Percentiles rank a stretch among this genome's conserved stretches.
These are phyloP conservation scores for Petrosia ficiformis DNA, from an alignment of 37 sponge, comb jelly and placozoan genomes.

Conservation along the genomic window DNA sequence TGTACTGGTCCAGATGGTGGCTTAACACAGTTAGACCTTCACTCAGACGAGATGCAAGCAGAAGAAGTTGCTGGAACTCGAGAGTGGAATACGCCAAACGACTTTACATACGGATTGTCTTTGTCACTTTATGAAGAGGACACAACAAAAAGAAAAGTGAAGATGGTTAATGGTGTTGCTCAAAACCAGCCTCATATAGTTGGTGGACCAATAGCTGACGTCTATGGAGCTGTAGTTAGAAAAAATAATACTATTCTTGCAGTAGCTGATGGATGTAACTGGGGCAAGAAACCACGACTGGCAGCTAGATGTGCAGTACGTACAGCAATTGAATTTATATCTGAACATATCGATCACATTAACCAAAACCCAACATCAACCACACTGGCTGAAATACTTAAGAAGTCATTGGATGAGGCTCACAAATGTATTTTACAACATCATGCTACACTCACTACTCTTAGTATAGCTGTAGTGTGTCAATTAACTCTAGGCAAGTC, in stretches of 20 bases:
- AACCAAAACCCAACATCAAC: slow-evolving; percentile 14
- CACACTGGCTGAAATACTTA: slow-evolving; percentile 27
- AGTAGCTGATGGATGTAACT: slow-evolving; percentile 81
- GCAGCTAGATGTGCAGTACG: slow-evolving; percentile 84
- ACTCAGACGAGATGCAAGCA: not conserved
- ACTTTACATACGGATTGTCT: slow-evolving; percentile 79
- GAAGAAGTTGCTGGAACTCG: slow-evolving; percentile 35
- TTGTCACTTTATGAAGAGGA: slow-evolving; percentile 87
- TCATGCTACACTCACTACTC: slow-evolving; percentile 82
- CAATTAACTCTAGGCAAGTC: slow-evolving; percentile 17
- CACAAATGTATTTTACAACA: slow-evolving; percentile 74
- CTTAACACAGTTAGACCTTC: slow-evolving; percentile 51
- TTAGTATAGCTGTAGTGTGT: slow-evolving; percentile 71
- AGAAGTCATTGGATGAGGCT: slow-evolving; percentile 53
- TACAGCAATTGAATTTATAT: slow-evolving; percentile 63
- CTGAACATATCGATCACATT: not conserved
- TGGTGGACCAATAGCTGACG: slow-evolving; percentile 93
- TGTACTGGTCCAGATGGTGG: slow-evolving; percentile 85
- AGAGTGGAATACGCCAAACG: slow-evolving; percentile 63
- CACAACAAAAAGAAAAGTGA: not conserved
- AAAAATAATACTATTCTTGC: slow-evolving; percentile 71
- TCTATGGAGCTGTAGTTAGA: slow-evolving; percentile 63
- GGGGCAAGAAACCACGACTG: slow-evolving; percentile 86
- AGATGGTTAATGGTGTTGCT: not conserved
- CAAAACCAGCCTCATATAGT: slow-evolving; percentile 1